Conservation (phyloP, 2,888 invertebrate species). For the Noctua comes region DNA sequence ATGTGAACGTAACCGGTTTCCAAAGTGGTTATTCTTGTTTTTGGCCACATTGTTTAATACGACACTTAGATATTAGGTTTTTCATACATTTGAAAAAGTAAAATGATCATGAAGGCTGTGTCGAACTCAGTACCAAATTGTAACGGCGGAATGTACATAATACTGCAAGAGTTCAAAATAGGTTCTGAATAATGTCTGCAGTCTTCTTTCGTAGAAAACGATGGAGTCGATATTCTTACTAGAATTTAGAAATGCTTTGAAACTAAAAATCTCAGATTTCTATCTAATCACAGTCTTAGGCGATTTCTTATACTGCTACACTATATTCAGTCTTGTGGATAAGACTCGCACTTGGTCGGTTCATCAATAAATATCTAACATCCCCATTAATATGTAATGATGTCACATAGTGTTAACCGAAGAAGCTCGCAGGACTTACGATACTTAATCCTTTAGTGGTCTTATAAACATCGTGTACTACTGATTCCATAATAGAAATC, state of each 20-base stretch:
- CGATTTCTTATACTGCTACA: constrained; percentile 3
- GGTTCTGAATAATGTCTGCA: background rate
- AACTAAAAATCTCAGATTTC: background rate
- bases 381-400: constrained; percentile 19
- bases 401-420: constrained; percentile 22
- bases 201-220: background rate
- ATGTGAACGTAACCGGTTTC: constrained; percentile 62
- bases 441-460: constrained; percentile 10
- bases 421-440: constrained; percentile 15
- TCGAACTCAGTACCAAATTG: constrained; percentile 8
- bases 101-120: background rate
- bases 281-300: background rate
- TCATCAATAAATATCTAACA: constrained; percentile 22
- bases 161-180: background rate
- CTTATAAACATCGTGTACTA: constrained; percentile 6
- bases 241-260: background rate
- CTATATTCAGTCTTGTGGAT: background rate
- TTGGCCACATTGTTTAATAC: constrained; percentile 58
- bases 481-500: background rate
- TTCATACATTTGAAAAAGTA: constrained; percentile 30
- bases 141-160: background rate
- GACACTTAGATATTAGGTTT: constrained; percentile 50
- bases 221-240: background rate
- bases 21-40: constrained; percentile 60
- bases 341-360: constrained; percentile 3